Base-by-base conservation (phyloP, 2,888 invertebrate genomes). In the Sinohyriopsis cumingii region DNA sequence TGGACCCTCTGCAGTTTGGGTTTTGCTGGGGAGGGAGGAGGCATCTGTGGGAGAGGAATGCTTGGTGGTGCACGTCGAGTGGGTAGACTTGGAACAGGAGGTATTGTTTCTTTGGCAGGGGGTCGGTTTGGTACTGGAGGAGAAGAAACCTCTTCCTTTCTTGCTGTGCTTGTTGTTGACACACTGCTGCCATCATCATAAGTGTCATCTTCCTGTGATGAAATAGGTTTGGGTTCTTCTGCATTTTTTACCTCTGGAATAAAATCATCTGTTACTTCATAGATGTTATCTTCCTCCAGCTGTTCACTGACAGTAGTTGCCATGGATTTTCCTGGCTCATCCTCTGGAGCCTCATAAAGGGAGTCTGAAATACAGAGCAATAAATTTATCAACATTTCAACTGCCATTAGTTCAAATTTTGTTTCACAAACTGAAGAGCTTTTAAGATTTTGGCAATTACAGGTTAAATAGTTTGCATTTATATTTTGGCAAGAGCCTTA, bases 151-250 rank as follows among this genome's bases (percentile, higher is more conserved):
- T 45, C 45, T 45, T 45, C 45, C 15, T 45, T 45, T 45, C 45
- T 45, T 45, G 15, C 12, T 45, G 45, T 45, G 45, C 3, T 45
- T 45, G 15, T 45, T 45, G 45, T 45, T 45, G 62, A 55, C 5
- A 71, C 72, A 53, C 66, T 73, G 15, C 65, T 71, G 59, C 74
- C 69, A 54, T 74, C 79, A 64, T 83, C 83, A 75, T 82, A 81
- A 45, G 80, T 67, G 33, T 81, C 79, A 18, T 79, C 81, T 54
- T 75, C 71, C 69, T 19, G 12, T 55, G 55, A 9, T 3, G 28
- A 15, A 19, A 45, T 19, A 18, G n/a, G 28, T 15, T 45, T 45
- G 15, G 9, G 45, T 45, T 45, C 45, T 5, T 45, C 45, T 45
- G 45, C 45, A 45, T 45, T 45, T 45, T 15, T 12, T 12, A 45